Percentiles rank a stretch among this genome's conserved stretches.
These are phyloP conservation scores for Rhagonycha lutea DNA, from an alignment of 2,888 invertebrate genomes.

Conservation along the genomic window DNA sequence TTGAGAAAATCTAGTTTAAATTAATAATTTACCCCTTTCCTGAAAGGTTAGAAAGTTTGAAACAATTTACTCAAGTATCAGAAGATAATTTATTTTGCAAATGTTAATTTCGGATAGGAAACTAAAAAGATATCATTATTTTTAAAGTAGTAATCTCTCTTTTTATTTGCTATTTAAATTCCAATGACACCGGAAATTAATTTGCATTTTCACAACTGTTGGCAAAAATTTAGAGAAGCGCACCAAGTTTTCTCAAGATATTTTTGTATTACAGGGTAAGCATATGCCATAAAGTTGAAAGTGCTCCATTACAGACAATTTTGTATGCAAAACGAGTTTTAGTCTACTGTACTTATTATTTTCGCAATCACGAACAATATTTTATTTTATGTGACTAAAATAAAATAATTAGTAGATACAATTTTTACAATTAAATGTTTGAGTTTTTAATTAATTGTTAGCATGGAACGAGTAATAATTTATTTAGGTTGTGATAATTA, in stretches of 20 bases:
- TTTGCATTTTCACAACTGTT: constrained; percentile 4
- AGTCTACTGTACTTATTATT: constrained; percentile 5
- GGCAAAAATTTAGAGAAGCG: neutral
- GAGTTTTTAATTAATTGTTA: neutral
- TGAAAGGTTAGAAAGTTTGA: neutral
- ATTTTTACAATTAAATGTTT: neutral
- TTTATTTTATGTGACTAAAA: neutral
- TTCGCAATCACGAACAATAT: neutral
- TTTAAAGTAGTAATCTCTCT: neutral
- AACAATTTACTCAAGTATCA: neutral
- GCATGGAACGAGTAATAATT: neutral
- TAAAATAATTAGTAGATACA: neutral
- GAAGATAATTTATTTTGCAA: neutral
- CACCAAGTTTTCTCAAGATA: constrained; percentile 1
- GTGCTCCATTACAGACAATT: constrained; percentile 11
- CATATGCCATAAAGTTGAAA: constrained; percentile 6
- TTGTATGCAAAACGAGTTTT: constrained; percentile 14
- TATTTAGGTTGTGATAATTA: neutral
- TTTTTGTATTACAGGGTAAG: neutral
- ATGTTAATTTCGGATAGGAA: neutral
- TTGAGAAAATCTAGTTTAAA: constrained; percentile 6
- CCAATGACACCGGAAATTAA: constrained; percentile 4
- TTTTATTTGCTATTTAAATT: constrained; percentile 1
- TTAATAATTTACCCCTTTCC: constrained; percentile 3
- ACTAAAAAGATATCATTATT: neutral